Base-by-base conservation (phyloP, 2,113 vertebrate genomes). In the Proterorhinus semilunaris region DNA sequence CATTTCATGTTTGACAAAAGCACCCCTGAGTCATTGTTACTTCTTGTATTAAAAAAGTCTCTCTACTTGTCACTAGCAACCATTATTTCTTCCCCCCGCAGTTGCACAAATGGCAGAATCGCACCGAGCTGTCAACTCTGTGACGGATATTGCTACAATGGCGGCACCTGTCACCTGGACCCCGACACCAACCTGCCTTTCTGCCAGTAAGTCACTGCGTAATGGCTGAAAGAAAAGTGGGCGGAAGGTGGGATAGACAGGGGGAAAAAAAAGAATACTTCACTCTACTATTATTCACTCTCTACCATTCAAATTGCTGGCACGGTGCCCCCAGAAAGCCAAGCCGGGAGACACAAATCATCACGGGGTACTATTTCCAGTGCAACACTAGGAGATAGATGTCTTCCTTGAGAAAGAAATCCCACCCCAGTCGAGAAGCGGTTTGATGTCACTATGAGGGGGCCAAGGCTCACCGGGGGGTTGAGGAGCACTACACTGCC, bases 121-220 rank as follows among this genome's bases (percentile, higher is more conserved):
- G 95, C 96, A 66, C 93, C 96, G 16, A 97, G 96, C 86, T 99
- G 98, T 89, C 96, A 98, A 85, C 90, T 98, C 77, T 99, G 98
- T 93, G 98, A 98, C 65, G 98, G 98, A 71, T 98, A 96, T 93
- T 99, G 98, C 86, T 99, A 99, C 91, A 98, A 98, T 62, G 96
- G 96, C 79, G 98, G 97, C 79, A 97, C 94, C 7, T 99, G 98
- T 88, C 95, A 96, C 78, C 93, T 99, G 90, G 96, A 98, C 90
- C 94, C 95, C 0, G 96, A 98, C 90, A 98, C 96, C 87, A 98
- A 93, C 78, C 84, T 96, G 71, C 98, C 96, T 87, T 93, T 95
- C 88, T 99, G 98, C 91, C 90, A 97, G 98, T 99, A 95, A 98
- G 98, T 98, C 94, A 90, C 86, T 75, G 84, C 85, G 80, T 87